phyloP scores from a whole-genome alignment of 2,888 invertebrate species.

The Cryptocephalus moraei region DNA sequence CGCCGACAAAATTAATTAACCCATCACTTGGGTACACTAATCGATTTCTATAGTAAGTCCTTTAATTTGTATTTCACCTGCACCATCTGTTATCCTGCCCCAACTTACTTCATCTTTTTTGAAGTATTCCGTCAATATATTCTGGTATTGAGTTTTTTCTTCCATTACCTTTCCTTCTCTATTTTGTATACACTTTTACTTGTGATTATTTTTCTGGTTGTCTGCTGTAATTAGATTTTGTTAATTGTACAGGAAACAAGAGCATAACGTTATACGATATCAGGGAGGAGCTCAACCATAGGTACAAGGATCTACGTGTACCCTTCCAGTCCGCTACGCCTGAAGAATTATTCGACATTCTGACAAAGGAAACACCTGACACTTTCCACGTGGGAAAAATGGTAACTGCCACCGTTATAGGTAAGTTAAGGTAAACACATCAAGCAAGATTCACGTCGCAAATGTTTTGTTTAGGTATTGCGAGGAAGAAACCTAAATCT shows the following conservation, averaged over 20 bases:
- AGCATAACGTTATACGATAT: slow-evolving; percentile 96
- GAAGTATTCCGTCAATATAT: too few species aligned
- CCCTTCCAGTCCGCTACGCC: slow-evolving; percentile 68
- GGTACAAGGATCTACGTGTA: slow-evolving; percentile 83
- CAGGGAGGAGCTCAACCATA: slow-evolving; percentile 84
- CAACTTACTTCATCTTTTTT: too few species aligned
- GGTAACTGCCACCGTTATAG: slow-evolving; percentile 63
- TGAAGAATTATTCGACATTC: slow-evolving; percentile 86
- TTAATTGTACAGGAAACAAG: slow-evolving; percentile 51
- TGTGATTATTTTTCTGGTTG: background rate
- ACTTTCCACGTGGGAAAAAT: slow-evolving; percentile 85
- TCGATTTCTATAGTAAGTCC: too few species aligned
- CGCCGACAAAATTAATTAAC: too few species aligned
- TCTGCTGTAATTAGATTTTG: background rate
- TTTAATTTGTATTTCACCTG: too few species aligned
- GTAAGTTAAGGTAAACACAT: slow-evolving; percentile 10
- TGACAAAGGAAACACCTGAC: slow-evolving; percentile 93
- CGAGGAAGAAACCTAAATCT: slow-evolving; percentile 14
- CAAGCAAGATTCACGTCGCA: too few species aligned
- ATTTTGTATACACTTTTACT: too few species aligned
- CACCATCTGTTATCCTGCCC: too few species aligned
- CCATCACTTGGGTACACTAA: too few species aligned
- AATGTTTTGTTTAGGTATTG: slow-evolving; percentile 7
- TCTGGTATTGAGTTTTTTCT: too few species aligned
- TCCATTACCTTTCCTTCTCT: too few species aligned